phyloP scores from a whole-genome alignment of 2,113 vertebrate genomes.

The Chaetodon auriga region DNA sequence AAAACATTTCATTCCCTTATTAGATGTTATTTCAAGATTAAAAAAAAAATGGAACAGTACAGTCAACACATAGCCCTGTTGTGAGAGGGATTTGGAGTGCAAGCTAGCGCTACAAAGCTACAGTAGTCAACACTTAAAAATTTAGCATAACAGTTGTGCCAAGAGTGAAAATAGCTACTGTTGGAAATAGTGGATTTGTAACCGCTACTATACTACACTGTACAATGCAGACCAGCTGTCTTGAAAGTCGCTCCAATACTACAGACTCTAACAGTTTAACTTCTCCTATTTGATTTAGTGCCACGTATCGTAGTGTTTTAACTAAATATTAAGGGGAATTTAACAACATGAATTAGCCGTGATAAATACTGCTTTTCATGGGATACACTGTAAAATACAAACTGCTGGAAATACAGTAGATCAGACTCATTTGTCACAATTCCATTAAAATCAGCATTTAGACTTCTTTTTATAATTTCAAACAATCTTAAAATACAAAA shows the following conservation, averaged over 20 bases:
- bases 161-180: slow-evolving; percentile 19
- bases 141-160: slow-evolving; percentile 16
- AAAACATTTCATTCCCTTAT: slow-evolving; percentile 57
- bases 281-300: slow-evolving; percentile 40
- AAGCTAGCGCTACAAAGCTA: slow-evolving; percentile 14
- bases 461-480: slow-evolving; percentile 28
- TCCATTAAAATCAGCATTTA: slow-evolving; percentile 49
- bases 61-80: slow-evolving; percentile 32
- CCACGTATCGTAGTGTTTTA: slow-evolving; percentile 16
- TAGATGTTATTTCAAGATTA: neutral
- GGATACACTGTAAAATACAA: slow-evolving; percentile 48
- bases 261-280: slow-evolving; percentile 6
- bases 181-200: slow-evolving; percentile 37
- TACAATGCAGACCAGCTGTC: slow-evolving; percentile 80
- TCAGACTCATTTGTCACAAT: slow-evolving; percentile 36
- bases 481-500: slow-evolving; percentile 60
- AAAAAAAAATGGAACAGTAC: slow-evolving; percentile 12
- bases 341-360: slow-evolving; percentile 8
- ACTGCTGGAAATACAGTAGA: slow-evolving; percentile 46
- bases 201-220: slow-evolving; percentile 35
- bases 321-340: neutral
- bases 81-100: slow-evolving; percentile 14
- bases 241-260: slow-evolving; percentile 38
- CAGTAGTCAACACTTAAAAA: slow-evolving; percentile 31
- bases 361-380: slow-evolving; percentile 54